Evolutionary conservation across 2,888 invertebrate genomes (phyloP).

Genomic region (Oscheius myriophilus): DNA sequence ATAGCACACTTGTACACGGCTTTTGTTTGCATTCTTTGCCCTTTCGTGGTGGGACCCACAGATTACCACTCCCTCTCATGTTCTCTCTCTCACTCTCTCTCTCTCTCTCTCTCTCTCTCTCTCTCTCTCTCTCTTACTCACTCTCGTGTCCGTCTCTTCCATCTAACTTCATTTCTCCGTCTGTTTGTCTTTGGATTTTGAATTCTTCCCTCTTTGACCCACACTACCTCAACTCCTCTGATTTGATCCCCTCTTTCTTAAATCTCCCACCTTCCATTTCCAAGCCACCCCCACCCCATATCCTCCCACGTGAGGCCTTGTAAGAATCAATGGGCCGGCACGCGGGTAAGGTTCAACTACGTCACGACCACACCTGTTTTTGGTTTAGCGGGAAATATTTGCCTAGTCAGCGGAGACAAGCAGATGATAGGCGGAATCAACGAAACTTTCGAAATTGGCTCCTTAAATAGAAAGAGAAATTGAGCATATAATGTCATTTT

Average conservation of each 20-base stretch:
- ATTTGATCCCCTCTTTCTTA: background rate
- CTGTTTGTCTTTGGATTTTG: no score
- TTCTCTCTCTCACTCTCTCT: background rate
- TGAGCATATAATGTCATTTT: no score
- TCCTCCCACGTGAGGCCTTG: no score
- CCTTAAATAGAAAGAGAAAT: no score
- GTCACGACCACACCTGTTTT: background rate
- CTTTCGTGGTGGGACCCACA: background rate
- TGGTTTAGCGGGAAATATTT: background rate
- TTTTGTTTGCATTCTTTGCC: no score
- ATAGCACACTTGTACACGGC: no score
- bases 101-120: no score
- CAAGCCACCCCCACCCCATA: background rate
- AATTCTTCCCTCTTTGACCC: background rate
- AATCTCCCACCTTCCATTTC: background rate
- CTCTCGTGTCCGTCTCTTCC: no score
- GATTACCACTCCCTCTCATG: background rate
- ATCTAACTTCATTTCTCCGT: no score
- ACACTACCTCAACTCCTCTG: background rate
- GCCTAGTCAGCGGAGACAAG: no score
- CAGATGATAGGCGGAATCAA: background rate
- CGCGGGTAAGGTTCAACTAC: conserved; percentile 1
- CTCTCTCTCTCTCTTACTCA: no score
- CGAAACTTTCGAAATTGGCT: background rate
- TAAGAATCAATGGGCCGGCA: background rate